Percentiles rank a stretch among this genome's conserved stretches.
These are phyloP conservation scores for Microcebus tavaratra DNA, from an alignment of 2,113 vertebrate genomes.

Conservation along the genomic window DNA sequence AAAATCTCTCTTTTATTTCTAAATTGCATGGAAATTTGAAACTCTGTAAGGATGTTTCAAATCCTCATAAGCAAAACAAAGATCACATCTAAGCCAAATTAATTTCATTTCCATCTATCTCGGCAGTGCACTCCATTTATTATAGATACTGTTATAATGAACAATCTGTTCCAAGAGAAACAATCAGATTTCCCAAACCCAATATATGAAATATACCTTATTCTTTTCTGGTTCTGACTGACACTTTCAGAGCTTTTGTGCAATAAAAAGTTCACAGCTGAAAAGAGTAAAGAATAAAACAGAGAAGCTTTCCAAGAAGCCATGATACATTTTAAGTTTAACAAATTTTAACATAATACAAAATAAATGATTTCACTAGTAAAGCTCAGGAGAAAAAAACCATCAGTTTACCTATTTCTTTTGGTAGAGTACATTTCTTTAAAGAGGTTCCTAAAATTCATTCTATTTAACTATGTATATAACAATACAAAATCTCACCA, in stretches of 20 bases:
- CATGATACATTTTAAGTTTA: slow-evolving; percentile 30
- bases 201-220: slow-evolving; percentile 72
- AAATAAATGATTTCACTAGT: slow-evolving; percentile 42
- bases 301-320: slow-evolving; percentile 7
- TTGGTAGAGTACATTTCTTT: slow-evolving; percentile 29
- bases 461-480: neutral
- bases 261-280: slow-evolving; percentile 62
- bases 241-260: slow-evolving; percentile 58
- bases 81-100: slow-evolving; percentile 77
- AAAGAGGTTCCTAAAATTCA: slow-evolving; percentile 21
- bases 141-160: slow-evolving; percentile 80
- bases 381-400: neutral
- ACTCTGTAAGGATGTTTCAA: slow-evolving; percentile 74
- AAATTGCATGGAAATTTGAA: slow-evolving; percentile 69
- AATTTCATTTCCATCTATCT: slow-evolving; percentile 66
- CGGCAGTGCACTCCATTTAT: slow-evolving; percentile 71
- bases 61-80: slow-evolving; percentile 81
- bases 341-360: slow-evolving; percentile 21
- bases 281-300: slow-evolving; percentile 52
- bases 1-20: slow-evolving; percentile 62
- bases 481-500: neutral
- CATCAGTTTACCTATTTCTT: slow-evolving; percentile 9
- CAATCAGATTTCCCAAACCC: slow-evolving; percentile 79
- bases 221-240: slow-evolving; percentile 72
- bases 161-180: slow-evolving; percentile 81